Percentiles rank a stretch among this genome's conserved stretches.
These are phyloP conservation scores for Chironomus tentans DNA, from an alignment of 2,888 invertebrate species.

Conservation along the genomic window DNA sequence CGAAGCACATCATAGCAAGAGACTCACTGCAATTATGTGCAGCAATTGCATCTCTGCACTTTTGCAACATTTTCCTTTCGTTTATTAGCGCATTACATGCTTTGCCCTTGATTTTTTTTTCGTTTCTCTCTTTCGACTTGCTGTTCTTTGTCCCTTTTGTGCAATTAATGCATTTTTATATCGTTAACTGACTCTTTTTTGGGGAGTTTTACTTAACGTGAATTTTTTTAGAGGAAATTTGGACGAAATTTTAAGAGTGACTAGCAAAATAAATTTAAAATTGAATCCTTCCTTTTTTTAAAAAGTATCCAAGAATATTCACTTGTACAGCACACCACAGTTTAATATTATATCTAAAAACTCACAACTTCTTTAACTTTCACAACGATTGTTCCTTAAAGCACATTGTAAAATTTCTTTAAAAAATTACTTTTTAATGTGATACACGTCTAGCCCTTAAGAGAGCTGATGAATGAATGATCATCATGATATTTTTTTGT, in stretches of 20 bases:
- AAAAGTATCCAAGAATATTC: neutral
- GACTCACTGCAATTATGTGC: slow-evolving; percentile 1
- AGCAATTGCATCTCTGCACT: neutral
- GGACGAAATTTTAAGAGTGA: too few species aligned
- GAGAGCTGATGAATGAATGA: slow-evolving; percentile 21
- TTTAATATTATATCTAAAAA: too few species aligned
- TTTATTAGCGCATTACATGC: slow-evolving; percentile 7
- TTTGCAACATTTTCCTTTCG: neutral
- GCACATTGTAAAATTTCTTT: too few species aligned
- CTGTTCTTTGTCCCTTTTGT: too few species aligned
- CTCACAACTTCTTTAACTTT: neutral
- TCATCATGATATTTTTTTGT: slow-evolving; percentile 15
- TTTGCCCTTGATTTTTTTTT: slow-evolving; percentile 22
- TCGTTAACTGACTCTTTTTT: too few species aligned
- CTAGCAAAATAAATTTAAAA: neutral
- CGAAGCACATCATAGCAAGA: neutral
- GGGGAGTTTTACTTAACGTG: too few species aligned
- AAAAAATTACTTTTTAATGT: neutral
- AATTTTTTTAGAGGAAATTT: too few species aligned
- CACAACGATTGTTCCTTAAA: neutral
- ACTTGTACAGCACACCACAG: neutral
- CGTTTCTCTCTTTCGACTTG: neutral
- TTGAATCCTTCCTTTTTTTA: neutral
- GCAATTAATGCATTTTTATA: too few species aligned
- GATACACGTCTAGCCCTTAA: slow-evolving; percentile 18